phyloP scores from a whole-genome alignment of 1,140 invertebrate genomes.

The Hermetia illucens region DNA sequence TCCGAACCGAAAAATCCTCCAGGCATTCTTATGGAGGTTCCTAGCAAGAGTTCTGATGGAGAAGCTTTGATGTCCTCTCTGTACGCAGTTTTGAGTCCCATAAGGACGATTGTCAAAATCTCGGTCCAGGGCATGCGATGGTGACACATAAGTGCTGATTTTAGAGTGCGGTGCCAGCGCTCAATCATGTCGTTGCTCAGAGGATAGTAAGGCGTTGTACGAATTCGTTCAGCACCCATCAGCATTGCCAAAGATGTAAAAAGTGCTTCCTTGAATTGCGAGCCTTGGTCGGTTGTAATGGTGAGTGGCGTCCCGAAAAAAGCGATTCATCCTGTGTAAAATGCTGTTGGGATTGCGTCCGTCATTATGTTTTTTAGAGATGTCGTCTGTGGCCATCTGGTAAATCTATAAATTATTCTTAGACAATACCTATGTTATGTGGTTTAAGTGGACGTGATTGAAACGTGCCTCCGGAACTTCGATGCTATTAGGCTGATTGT shows the following conservation, averaged over 20 bases:
- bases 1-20: too few relatives aligned
- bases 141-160: constrained; percentile 14
- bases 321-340: constrained; percentile 23
- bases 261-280: constrained; percentile 22
- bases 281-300: constrained; percentile 28
- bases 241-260: constrained; percentile 7
- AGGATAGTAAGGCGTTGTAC: constrained; percentile 28
- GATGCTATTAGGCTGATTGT: too few relatives aligned
- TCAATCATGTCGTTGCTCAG: constrained; percentile 21
- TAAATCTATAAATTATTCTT: constrained; percentile 26
- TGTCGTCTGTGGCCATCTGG: constrained; percentile 26
- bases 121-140: constrained; percentile 13
- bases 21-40: too few relatives aligned
- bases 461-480: too few relatives aligned
- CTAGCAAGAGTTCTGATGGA: too few relatives aligned
- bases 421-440: constrained; percentile 27
- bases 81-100: too few relatives aligned
- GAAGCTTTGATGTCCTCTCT: too few relatives aligned
- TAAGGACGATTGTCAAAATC: constrained; percentile 12
- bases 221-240: constrained; percentile 12
- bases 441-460: too few relatives aligned
- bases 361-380: constrained; percentile 18
- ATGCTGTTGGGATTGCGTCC: constrained; percentile 9
- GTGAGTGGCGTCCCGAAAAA: constrained; percentile 15
- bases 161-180: constrained; percentile 17